These are phyloP conservation scores for Brachionus rotundiformis DNA, from an alignment of 1,140 invertebrate species.

Conservation along the genomic window DNA sequence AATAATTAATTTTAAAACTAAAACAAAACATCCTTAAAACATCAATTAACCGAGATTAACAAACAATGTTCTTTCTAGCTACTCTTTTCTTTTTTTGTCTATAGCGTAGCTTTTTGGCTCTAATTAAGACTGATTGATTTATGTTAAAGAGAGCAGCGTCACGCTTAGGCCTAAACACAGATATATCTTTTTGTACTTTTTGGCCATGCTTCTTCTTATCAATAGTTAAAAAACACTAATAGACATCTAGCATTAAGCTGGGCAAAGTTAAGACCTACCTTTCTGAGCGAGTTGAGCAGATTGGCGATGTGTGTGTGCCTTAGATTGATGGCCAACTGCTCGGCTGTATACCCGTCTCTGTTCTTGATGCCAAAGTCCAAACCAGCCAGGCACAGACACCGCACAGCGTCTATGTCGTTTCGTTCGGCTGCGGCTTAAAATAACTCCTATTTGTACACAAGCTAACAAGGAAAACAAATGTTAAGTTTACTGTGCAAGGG, in stretches of 20 bases:
- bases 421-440: constrained; percentile 55
- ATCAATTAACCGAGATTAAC: too few relatives aligned
- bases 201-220: background rate
- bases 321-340: constrained; percentile 78
- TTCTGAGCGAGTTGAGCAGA: constrained; percentile 72
- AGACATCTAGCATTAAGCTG: background rate
- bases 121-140: background rate
- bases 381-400: constrained; percentile 74
- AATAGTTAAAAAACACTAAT: constrained; percentile 44
- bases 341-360: constrained; percentile 74
- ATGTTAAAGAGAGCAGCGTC: background rate
- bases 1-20: too few relatives aligned
- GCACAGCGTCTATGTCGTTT: constrained; percentile 54
- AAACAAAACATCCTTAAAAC: background rate
- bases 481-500: constrained; percentile 52
- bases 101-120: background rate
- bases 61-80: background rate
- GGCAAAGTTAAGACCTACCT: constrained; percentile 65
- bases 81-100: background rate
- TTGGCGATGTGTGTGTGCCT: constrained; percentile 75
- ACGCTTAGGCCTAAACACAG: background rate
- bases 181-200: background rate
- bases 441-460: constrained; percentile 76
- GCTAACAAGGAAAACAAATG: too few relatives aligned
- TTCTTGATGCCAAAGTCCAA: constrained; percentile 72